These are phyloP conservation scores for Resseliella maxima DNA, from an alignment of 2,888 invertebrate species.

Conservation along the genomic window DNA sequence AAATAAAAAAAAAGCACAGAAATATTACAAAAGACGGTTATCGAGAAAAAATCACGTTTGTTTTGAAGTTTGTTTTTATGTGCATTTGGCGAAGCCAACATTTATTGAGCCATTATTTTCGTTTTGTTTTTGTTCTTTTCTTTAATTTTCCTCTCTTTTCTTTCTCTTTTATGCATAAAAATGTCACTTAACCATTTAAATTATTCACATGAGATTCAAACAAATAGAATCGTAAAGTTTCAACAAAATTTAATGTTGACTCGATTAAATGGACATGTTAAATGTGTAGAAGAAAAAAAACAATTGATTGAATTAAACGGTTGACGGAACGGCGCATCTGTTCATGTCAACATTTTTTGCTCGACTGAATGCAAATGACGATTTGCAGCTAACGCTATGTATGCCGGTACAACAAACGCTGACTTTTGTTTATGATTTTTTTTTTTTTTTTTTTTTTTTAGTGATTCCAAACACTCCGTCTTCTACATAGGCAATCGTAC, in stretches of 20 bases:
- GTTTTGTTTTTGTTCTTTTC: no score
- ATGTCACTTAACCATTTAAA: not conserved
- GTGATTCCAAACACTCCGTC: not conserved
- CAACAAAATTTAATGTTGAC: not conserved
- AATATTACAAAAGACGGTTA: no score
- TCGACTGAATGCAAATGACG: slow-evolving; percentile 34
- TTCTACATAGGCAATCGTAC: not conserved
- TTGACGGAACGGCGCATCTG: not conserved
- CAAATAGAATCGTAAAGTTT: not conserved
- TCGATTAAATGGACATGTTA: not conserved
- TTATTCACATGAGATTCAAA: not conserved
- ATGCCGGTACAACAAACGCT: slow-evolving; percentile 49
- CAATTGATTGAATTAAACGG: not conserved
- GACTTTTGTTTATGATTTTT: slow-evolving; percentile 46
- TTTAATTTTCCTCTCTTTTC: no score
- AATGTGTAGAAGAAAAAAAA: not conserved
- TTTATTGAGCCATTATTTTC: no score
- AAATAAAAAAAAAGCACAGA: no score
- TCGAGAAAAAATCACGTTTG: not conserved
- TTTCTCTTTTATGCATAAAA: no score
- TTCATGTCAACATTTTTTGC: slow-evolving; percentile 44
- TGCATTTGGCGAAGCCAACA: not conserved
- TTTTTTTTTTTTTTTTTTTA: no score
- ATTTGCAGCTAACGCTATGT: not conserved
- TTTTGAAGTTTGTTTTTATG: not conserved